phyloP scores from a whole-genome alignment of 2,888 invertebrate species.

The Drosophila anceps region DNA sequence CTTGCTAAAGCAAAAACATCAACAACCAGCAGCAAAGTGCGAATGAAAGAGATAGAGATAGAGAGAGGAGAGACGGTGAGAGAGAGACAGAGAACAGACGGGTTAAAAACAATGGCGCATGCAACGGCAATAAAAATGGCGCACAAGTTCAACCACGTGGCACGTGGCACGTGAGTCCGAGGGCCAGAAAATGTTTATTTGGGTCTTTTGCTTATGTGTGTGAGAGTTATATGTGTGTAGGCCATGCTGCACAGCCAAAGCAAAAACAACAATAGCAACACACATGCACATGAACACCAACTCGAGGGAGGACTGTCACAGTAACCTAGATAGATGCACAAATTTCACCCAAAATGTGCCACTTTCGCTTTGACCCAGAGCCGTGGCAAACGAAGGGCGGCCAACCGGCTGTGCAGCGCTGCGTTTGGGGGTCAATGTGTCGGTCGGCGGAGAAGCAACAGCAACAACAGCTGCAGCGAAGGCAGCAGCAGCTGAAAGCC shows the following conservation, averaged over 20 bases:
- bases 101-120: conserved; percentile 69
- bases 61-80: not conserved
- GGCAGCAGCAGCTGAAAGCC: conserved; percentile 49
- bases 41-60: conserved; percentile 14
- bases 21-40: conserved; percentile 50
- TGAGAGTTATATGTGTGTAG: conserved; percentile 54
- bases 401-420: conserved; percentile 47
- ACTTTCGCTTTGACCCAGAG: conserved; percentile 81
- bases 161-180: conserved; percentile 77
- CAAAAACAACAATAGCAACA: conserved; percentile 43
- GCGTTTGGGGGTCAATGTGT: conserved; percentile 75
- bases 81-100: conserved; percentile 25
- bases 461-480: conserved; percentile 4
- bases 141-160: conserved; percentile 78
- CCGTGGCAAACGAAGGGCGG: conserved; percentile 68
- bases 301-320: conserved; percentile 74
- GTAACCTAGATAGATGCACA: conserved; percentile 78
- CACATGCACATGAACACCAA: conserved; percentile 40
- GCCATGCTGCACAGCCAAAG: conserved; percentile 64
- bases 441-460: conserved; percentile 22
- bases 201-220: conserved; percentile 59
- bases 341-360: conserved; percentile 80
- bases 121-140: conserved; percentile 77
- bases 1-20: conserved; percentile 78
- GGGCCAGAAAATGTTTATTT: conserved; percentile 78